Evolutionary conservation across 2,888 invertebrate genomes (phyloP).

Genomic region (Panzeria rudis): DNA sequence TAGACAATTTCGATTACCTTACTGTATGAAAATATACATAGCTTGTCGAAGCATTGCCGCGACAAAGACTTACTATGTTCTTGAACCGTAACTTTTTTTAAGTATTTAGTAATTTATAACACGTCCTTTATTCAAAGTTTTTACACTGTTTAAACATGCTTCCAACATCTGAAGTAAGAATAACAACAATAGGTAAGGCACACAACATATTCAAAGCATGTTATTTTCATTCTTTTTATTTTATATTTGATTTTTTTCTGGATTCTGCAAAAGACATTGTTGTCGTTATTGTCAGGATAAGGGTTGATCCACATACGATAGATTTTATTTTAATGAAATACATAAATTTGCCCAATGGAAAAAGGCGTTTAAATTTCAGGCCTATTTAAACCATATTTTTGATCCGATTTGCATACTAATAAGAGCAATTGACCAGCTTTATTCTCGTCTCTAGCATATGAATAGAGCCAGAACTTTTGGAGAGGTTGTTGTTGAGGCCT

Average conservation of each 20-base stretch:
- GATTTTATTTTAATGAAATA: conserved; percentile 33
- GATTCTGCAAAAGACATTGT: conserved; percentile 64
- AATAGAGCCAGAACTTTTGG: too few relatives aligned
- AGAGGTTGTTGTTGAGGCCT: too few relatives aligned
- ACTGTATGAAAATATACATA: too few relatives aligned
- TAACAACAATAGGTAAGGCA: conserved; percentile 3
- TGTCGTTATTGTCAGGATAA: conserved; percentile 69
- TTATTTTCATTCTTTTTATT: conserved; percentile 63
- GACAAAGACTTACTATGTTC: too few relatives aligned
- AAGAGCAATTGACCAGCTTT: too few relatives aligned
- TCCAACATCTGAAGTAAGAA: conserved; percentile 16
- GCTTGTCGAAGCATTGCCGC: too few relatives aligned
- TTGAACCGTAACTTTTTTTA: too few relatives aligned
- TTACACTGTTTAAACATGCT: conserved; percentile 19
- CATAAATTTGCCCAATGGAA: not conserved
- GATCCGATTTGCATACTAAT: too few relatives aligned
- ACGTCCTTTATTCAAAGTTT: conserved; percentile 9
- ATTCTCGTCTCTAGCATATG: too few relatives aligned
- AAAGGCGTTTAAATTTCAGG: not conserved
- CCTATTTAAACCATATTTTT: not conserved
- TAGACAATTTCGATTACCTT: too few relatives aligned
- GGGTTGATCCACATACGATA: conserved; percentile 65
- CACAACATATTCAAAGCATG: conserved; percentile 63
- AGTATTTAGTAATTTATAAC: not conserved
- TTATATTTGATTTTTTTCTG: conserved; percentile 51